These are phyloP conservation scores for Gymnarchus niloticus DNA, from an alignment of 2,113 vertebrate genomes.

Conservation along the genomic window DNA sequence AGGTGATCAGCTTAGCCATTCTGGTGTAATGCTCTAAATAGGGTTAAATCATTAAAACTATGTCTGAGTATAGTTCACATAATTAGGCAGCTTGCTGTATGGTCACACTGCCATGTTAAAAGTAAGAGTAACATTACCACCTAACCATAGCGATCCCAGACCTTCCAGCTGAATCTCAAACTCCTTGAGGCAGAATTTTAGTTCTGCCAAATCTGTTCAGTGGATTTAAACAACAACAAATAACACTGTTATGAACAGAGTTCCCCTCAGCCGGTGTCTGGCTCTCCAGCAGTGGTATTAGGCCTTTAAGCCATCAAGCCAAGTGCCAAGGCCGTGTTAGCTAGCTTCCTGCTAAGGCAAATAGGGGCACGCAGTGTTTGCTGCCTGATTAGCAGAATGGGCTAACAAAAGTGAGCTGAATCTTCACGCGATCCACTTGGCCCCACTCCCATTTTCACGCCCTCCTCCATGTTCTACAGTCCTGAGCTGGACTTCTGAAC, in stretches of 20 bases:
- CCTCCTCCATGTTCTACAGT: background rate
- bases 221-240: background rate
- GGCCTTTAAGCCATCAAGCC: too few species aligned
- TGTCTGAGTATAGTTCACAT: background rate
- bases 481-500: background rate
- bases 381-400: background rate
- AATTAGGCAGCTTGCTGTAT: background rate
- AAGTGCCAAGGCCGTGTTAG: background rate
- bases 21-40: background rate
- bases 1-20: background rate
- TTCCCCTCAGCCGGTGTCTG: too few species aligned
- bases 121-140: background rate
- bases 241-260: too few species aligned
- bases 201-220: background rate
- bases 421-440: background rate
- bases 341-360: background rate
- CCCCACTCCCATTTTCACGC: background rate
- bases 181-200: background rate
- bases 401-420: background rate
- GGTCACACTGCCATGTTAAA: background rate
- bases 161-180: too few species aligned
- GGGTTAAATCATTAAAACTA: background rate
- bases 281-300: too few species aligned
- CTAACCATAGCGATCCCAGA: background rate
- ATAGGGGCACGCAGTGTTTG: too few species aligned